These are phyloP conservation scores for Styela plicata DNA, from an alignment of 23 tunicate genomes.

Conservation along the genomic window DNA sequence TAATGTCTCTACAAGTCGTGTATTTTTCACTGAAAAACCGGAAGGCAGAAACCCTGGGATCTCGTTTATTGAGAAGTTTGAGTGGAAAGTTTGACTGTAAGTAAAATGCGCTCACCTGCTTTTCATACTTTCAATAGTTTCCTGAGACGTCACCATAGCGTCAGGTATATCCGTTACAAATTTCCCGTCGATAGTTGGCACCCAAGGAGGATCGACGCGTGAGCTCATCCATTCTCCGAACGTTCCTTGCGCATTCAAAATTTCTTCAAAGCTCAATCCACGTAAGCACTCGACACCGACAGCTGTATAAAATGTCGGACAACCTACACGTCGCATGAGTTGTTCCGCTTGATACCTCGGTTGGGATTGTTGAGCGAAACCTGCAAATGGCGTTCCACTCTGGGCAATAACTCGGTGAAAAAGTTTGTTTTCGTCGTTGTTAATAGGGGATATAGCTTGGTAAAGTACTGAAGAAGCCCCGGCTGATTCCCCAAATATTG, in stretches of 20 bases:
- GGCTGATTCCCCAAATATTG: slow-evolving; percentile 74
- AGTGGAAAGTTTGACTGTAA: too few relatives aligned
- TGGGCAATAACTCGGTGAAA: slow-evolving; percentile 12
- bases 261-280: slow-evolving; percentile 2
- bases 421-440: slow-evolving; percentile 1
- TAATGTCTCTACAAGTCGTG: too few relatives aligned
- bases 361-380: neutral
- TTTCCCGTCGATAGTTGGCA: slow-evolving; percentile 1
- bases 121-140: too few relatives aligned
- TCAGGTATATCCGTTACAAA: slow-evolving; percentile 16
- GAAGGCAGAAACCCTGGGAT: too few relatives aligned
- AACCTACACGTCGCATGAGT: neutral
- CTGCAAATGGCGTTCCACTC: slow-evolving; percentile 16
- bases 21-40: too few relatives aligned
- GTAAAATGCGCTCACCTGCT: too few relatives aligned
- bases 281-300: slow-evolving; percentile 4
- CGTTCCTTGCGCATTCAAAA: neutral
- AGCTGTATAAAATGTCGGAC: slow-evolving; percentile 12
- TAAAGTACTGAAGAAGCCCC: slow-evolving; percentile 59
- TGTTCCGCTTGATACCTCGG: slow-evolving; percentile 5
- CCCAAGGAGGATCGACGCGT: neutral
- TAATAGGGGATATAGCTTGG: slow-evolving; percentile 35
- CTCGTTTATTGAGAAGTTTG: too few relatives aligned
- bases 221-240: neutral
- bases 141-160: slow-evolving; percentile 1